Base-by-base conservation (phyloP, 2,113 vertebrate genomes). In the Microtus richardsoni region DNA sequence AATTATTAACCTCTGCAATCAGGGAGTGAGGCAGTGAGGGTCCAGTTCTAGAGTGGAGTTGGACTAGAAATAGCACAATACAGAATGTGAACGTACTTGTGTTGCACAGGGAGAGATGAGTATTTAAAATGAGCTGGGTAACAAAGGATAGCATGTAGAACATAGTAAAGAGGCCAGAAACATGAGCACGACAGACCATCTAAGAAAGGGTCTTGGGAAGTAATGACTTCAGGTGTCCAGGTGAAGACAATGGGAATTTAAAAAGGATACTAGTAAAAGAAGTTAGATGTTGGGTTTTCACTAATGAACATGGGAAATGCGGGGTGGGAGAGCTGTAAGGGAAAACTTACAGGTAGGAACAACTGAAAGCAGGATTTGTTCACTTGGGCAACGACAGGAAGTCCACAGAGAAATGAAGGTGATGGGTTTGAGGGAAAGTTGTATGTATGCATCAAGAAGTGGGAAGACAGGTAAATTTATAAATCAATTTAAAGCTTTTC, bases 191-290 rank as follows among this genome's bases (percentile, higher is more conserved):
- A 80, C 73, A 82, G 36, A 84, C 26, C 41, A 79, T 49, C 54
- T 24, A 74, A 70, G 77, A 84, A 95, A 85, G 36, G 66, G n/a
- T 84, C 79, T 83, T 74, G 26, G 64, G 79, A 91, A 89, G 73
- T 70, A 84, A 84, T 89, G 78, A 91, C 73, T 78, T 91, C 10
- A 6, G 44, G 47, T 83, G 91, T 79, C 62, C 86, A 91, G 44
- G 91, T 82, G 75, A 91, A 77, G 68, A 86, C 52, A 78, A n/a
- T 70, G 36, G 70, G 78, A 78, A 95, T 91, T 89, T 91, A 78
- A 94, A 74, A 87, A 64, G 77, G 68, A n/a, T 84, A 33, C 79
- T 70, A 64, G 30, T 66, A 58, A 91, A 44, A 84, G 94, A 77
- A 79, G 13, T 4, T 83, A 79, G 78, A 47, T 73, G 30, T 86